Conservation (phyloP, 1,140 invertebrate species). For the Sitophilus oryzae region DNA sequence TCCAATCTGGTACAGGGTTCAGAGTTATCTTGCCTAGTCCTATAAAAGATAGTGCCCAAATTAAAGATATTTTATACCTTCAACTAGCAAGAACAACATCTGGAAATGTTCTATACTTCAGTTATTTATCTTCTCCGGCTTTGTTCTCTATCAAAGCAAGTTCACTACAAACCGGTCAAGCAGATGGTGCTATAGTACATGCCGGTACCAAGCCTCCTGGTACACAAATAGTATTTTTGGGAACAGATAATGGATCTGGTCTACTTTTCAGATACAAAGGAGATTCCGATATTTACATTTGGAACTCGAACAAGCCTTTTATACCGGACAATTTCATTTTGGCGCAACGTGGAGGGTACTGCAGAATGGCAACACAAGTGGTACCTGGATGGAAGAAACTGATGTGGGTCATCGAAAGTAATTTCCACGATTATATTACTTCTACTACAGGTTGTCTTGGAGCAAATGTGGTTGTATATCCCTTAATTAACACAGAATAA, state of each 20-base stretch:
- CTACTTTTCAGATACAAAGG: conserved; percentile 57
- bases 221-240: conserved; percentile 52
- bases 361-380: conserved; percentile 54
- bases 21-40: conserved; percentile 52
- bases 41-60: conserved; percentile 39
- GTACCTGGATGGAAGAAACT: conserved; percentile 51
- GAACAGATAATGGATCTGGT: conserved; percentile 52
- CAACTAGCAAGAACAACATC: conserved; percentile 47
- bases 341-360: conserved; percentile 54
- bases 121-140: conserved; percentile 50
- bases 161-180: conserved; percentile 47
- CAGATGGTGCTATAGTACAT: conserved; percentile 49
- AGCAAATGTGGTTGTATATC: conserved; percentile 40
- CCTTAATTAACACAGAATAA: conserved; percentile 39
- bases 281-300: conserved; percentile 56
- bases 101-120: conserved; percentile 53
- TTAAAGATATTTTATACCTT: conserved; percentile 54
- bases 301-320: conserved; percentile 54
- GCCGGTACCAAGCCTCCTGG: conserved; percentile 50
- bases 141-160: conserved; percentile 52
- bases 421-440: conserved; percentile 57
- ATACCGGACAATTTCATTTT: conserved; percentile 50
- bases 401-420: conserved; percentile 59
- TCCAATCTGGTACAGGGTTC: conserved; percentile 47
- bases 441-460: conserved; percentile 53